Percentiles rank a stretch among this genome's conserved stretches.
phyloP scores from a whole-genome alignment of 2,888 invertebrate genomes.

The Holacanthella duospinosa region DNA sequence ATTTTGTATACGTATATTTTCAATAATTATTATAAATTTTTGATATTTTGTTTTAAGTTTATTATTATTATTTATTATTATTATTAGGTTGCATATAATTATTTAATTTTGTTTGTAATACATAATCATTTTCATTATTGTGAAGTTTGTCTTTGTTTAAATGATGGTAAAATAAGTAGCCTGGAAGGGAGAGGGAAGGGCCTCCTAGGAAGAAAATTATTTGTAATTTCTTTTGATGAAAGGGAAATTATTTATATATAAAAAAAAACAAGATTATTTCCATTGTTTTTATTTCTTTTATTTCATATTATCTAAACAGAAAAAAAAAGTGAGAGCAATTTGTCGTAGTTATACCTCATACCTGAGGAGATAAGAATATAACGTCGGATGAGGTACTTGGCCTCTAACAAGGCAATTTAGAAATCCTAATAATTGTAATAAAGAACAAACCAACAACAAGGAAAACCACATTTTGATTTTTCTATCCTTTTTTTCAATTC shows the following conservation, averaged over 20 bases:
- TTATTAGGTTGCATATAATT: too few relatives aligned
- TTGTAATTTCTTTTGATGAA: neutral
- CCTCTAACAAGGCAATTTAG: neutral
- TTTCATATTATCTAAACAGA: neutral
- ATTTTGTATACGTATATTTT: too few relatives aligned
- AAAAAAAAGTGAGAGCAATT: conserved; percentile 3
- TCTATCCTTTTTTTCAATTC: neutral
- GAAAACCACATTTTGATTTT: neutral
- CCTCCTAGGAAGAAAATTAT: neutral
- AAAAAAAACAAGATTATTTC: neutral
- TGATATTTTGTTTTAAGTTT: too few relatives aligned
- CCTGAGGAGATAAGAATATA: neutral
- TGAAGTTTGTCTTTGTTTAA: too few relatives aligned
- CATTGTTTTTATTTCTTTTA: neutral
- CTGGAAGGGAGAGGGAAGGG: too few relatives aligned
- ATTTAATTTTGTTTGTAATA: too few relatives aligned
- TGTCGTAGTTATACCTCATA: neutral
- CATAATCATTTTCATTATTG: too few relatives aligned
- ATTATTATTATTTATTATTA: too few relatives aligned
- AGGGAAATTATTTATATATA: too few relatives aligned
- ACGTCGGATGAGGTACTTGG: neutral
- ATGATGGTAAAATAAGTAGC: too few relatives aligned
- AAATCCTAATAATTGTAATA: conserved; percentile 1
- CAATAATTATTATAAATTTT: too few relatives aligned
- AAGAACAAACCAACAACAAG: neutral